Conservation (phyloP, 2,888 invertebrate species). For the Drosophila ustulata region DNA sequence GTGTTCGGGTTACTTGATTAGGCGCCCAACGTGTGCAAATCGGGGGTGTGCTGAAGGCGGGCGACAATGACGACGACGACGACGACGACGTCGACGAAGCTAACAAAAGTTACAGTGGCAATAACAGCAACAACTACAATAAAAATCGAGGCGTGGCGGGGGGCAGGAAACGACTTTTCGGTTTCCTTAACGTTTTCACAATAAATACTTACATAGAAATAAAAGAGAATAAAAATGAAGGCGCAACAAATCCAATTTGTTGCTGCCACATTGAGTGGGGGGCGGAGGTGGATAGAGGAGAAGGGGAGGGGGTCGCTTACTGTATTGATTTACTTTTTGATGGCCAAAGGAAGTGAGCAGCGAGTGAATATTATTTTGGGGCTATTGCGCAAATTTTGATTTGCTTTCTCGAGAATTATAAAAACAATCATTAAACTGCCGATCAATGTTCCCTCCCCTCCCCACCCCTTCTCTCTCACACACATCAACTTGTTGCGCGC, state of each 20-base stretch:
- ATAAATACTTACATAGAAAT: conserved; percentile 59
- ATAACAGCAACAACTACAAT: conserved; percentile 14
- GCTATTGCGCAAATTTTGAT: conserved; percentile 65
- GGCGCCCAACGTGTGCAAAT: conserved; percentile 63
- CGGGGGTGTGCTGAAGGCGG: conserved; percentile 21
- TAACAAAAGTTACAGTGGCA: conserved; percentile 45
- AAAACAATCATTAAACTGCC: conserved; percentile 65
- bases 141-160: background rate
- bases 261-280: conserved; percentile 40
- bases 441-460: conserved; percentile 43
- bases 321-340: conserved; percentile 55
- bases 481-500: conserved; percentile 73
- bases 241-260: conserved; percentile 70
- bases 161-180: conserved; percentile 47
- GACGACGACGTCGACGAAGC: conserved; percentile 14
- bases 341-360: conserved; percentile 54
- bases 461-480: conserved; percentile 8
- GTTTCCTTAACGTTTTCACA: conserved; percentile 68
- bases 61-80: conserved; percentile 27
- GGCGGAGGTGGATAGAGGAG: background rate
- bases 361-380: conserved; percentile 60
- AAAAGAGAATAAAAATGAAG: conserved; percentile 43
- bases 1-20: conserved; percentile 82
- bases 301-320: conserved; percentile 8
- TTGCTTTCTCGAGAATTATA: conserved; percentile 58